Evolutionary conservation across 2,888 invertebrate species (phyloP), one percentile per base, ranked within the genome.

Genomic region (Tipula confusa): DNA sequence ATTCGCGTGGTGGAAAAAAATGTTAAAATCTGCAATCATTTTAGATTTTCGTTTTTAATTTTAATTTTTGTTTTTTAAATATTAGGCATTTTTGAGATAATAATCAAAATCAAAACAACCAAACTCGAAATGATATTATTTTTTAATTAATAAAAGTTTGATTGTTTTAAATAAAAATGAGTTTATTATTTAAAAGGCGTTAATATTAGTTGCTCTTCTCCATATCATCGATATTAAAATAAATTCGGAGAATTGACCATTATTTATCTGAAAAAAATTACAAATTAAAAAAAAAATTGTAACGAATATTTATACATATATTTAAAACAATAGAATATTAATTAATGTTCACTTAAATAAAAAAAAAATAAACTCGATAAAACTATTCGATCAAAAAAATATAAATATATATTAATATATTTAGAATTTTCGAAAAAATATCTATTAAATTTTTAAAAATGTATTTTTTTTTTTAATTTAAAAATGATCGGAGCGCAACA

Each of bases 1-100:
- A 64, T 64, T 24, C 64, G 64, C 64, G 64, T 24, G n/a, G n/a
- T n/a, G 24, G 31, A 83, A 83, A 83, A 80, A 80, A 83, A 80
- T 28, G 28, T 36, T 24, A 36, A 79, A 18, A 80, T 80, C 28
- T 36, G 9, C 1, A 64, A 24, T 9, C 11, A 15, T 43, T 43
- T 43, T 43, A 15, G 5, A 15, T 15, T 43, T 43, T 43, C 15
- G 3, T 43, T 43, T 43, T 15, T 43, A 43, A 43, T 15, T 43
- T n/a, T n/a, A n/a, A n/a, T n/a, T n/a, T n/a, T n/a, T n/a, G n/a
- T n/a, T n/a, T n/a, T n/a, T n/a, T 43, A 43, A 15, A 43, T 43
- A 43, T 43, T 43, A n/a, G 43, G 43, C 43, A 43, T 43, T 43
- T 43, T 64, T 64, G 64, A 64, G 64, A 24, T 64, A 24, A 64